A percentile compares a stretch with the other conserved stretches of the same genome.
Conservation (phyloP, 2,888 invertebrate species). For the Stenurella melanura region DNA sequence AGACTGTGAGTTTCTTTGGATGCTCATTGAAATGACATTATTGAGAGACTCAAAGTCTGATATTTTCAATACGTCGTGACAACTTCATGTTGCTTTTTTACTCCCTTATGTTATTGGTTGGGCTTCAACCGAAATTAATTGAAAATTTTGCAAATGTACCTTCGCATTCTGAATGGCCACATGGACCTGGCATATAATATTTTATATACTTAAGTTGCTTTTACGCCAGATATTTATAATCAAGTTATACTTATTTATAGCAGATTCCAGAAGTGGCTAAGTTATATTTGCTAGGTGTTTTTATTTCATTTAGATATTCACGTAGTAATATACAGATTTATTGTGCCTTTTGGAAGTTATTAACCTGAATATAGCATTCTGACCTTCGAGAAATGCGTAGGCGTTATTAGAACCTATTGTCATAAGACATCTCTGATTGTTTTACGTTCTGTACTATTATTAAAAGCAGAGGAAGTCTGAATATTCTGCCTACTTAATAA, state of each 20-base stretch:
- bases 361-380: not conserved
- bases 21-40: no score
- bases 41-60: no score
- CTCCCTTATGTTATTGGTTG: no score
- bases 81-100: no score
- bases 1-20: no score
- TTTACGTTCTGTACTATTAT: not conserved
- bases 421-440: not conserved
- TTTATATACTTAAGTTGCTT: not conserved
- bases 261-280: not conserved
- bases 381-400: not conserved
- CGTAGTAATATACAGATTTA: no score
- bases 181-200: not conserved
- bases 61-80: no score
- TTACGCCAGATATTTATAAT: not conserved
- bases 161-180: not conserved
- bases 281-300: not conserved
- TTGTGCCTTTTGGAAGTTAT: not conserved
- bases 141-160: not conserved
- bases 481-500: constrained; percentile 7
- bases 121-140: no score
- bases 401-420: not conserved
- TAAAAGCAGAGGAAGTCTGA: not conserved
- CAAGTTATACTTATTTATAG: not conserved
- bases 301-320: not conserved